Conservation (phyloP, 2,113 vertebrate species). For the Acanthochromis polyacanthus region DNA sequence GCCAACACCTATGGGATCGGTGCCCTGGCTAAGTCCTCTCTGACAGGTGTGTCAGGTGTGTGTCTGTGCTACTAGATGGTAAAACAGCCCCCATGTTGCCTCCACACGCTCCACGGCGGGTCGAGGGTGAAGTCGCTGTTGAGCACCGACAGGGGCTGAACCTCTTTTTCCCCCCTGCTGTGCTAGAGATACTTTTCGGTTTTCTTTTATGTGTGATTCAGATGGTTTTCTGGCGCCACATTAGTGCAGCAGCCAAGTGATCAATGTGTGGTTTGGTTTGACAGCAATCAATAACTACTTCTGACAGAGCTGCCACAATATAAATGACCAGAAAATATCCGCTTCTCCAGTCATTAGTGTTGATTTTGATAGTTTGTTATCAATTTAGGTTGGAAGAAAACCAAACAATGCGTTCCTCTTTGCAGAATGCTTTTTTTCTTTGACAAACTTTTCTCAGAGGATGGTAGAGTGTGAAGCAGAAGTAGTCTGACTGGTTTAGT, state of each 20-base stretch:
- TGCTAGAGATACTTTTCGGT: conserved; percentile 34
- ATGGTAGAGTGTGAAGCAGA: not conserved
- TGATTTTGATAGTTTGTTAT: not conserved
- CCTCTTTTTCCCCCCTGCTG: not conserved
- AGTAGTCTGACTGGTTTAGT: not conserved
- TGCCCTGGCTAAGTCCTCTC: conserved; percentile 98
- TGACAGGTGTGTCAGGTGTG: conserved; percentile 96
- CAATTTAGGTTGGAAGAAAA: too few species aligned
- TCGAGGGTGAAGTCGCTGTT: conserved; percentile 57
- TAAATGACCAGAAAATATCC: not conserved
- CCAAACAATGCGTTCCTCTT: too few species aligned
- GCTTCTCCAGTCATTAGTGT: not conserved
- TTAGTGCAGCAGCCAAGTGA: not conserved
- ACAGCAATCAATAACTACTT: not conserved
- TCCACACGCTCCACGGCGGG: conserved; percentile 68
- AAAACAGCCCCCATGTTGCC: conserved; percentile 85
- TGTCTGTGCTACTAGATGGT: conserved; percentile 86
- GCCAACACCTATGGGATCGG: conserved; percentile 96
- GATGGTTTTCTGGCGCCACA: not conserved
- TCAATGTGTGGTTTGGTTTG: conserved; percentile 14
- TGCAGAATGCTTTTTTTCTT: not conserved
- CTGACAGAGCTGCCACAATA: not conserved
- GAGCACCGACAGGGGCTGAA: conserved; percentile 11
- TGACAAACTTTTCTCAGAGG: not conserved
- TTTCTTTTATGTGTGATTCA: conserved; percentile 40